These are phyloP conservation scores for Clivina fossor DNA, from an alignment of 2,888 invertebrate genomes.

Conservation along the genomic window DNA sequence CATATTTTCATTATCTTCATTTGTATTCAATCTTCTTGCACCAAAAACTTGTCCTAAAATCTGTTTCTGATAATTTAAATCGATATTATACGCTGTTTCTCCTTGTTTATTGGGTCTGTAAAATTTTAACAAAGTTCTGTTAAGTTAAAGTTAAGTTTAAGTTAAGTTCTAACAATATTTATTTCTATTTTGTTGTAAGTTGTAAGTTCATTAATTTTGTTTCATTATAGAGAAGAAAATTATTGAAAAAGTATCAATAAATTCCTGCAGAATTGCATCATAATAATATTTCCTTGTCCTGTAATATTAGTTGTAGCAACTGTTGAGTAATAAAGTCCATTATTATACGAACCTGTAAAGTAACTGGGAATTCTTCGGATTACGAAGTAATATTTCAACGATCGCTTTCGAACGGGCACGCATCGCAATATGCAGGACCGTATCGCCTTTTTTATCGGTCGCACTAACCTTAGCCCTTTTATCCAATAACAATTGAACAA, in stretches of 20 bases:
- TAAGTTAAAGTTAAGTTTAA: no score
- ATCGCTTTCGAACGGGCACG: constrained; percentile 90
- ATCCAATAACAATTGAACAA: constrained; percentile 87
- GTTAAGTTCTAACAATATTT: no score
- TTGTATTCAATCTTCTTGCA: constrained; percentile 87
- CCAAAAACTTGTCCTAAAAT: constrained; percentile 96
- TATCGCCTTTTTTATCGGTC: constrained; percentile 90
- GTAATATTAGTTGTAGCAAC: no score
- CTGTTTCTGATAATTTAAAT: constrained; percentile 91
- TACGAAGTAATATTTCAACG: constrained; percentile 88
- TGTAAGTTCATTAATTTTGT: no score
- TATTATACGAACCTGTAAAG: no score
- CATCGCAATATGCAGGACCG: constrained; percentile 94
- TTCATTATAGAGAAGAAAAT: no score
- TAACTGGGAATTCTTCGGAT: constrained; percentile 94
- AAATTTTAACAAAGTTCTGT: no score
- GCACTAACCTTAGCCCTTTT: constrained; percentile 91
- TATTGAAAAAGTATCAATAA: no score
- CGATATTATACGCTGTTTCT: constrained; percentile 97
- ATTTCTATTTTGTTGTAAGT: no score
- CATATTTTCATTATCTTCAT: constrained; percentile 95
- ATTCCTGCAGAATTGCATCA: no score
- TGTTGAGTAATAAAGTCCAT: no score
- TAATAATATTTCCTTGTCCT: no score
- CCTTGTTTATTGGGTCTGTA: constrained; percentile 91